Evolutionary conservation across 2,888 invertebrate genomes (phyloP), one percentile per base, ranked within the genome.

Genomic region (Aleiodes testaceus): DNA sequence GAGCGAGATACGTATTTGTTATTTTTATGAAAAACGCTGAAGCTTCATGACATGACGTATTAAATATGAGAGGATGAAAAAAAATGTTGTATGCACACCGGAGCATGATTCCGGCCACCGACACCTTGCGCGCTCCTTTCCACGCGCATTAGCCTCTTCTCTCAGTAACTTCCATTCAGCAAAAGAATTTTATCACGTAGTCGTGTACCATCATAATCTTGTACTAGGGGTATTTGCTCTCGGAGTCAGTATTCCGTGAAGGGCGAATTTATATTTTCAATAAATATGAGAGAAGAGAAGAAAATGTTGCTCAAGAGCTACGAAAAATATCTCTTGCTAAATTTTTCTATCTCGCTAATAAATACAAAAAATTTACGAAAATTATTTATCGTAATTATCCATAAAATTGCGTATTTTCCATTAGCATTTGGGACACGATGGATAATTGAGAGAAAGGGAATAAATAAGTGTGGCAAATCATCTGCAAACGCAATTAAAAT

Each of bases 81-180:
- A 59, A 59, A 59, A 36, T 30, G 36, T 18, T 59, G 77, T 77
- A 79, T 80, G 83, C 81, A 82, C 80, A 75, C 82, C 83, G 79
- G 72, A 82, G 81, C 83, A 77, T 83, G 83, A 82, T 81, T 82
- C 83, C 83, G 81, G 81, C 75, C 69, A 66, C 73, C 72, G 66
- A 73, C 75, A 75, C 73, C 71, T 74, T 50, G 36, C 67, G 55
- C 66, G 64, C 71, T 71, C 74, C 69, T 70, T 68, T 71, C 67
- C 70, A 63, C 49, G 59, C 64, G 59, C 72, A 75, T 66, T 72
- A 66, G 72, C 66, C 53, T 53, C 26, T 11, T 47, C 70, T 70
- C 20, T 16, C 20, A 16, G 49, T 47, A 26, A 26, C 30, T 16
- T 42, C 14, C 61, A 49, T 61, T 26, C 30, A 20, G 49, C 16